A percentile compares a stretch with the other conserved stretches of the same genome.
Evolutionary conservation across 35 echinoderm and acorn worm genomes (phyloP).

Genomic region (Lytechinus variegatus): DNA sequence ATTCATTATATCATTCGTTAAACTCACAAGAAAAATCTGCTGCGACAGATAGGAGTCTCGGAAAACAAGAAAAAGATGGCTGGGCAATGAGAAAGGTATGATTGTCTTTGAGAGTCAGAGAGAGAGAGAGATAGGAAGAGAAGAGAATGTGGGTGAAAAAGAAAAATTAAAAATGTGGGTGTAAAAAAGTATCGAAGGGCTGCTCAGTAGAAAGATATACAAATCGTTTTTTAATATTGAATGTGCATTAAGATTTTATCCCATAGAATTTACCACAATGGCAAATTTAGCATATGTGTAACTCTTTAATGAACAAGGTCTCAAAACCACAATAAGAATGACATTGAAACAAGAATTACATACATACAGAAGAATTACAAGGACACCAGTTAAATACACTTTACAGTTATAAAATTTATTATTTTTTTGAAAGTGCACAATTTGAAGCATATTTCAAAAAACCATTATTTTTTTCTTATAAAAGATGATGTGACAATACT

Average conservation of each 20-base stretch:
- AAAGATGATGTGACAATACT: background rate
- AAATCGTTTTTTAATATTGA: too few relatives aligned
- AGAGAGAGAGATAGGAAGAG: background rate
- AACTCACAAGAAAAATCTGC: too few relatives aligned
- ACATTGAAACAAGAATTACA: too few relatives aligned
- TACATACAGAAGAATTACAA: background rate
- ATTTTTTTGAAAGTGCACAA: background rate
- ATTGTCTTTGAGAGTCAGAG: background rate
- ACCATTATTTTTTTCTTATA: background rate
- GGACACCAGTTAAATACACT: background rate
- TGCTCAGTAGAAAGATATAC: too few relatives aligned
- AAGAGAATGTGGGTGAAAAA: background rate
- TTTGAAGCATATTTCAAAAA: slow-evolving; percentile 3
- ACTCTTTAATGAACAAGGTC: too few relatives aligned
- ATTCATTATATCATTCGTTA: background rate
- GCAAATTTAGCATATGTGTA: too few relatives aligned
- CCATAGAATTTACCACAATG: too few relatives aligned
- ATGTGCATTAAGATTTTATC: too few relatives aligned
- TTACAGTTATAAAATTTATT: slow-evolving; percentile 2
- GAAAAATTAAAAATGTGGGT: background rate
- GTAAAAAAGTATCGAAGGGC: too few relatives aligned
- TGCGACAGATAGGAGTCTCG: background rate
- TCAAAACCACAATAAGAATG: too few relatives aligned
- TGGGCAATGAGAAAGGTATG: background rate
- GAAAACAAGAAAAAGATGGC: background rate